Evolutionary conservation across 1,140 invertebrate genomes (phyloP).

Genomic region (Tetragonula clypearis): DNA sequence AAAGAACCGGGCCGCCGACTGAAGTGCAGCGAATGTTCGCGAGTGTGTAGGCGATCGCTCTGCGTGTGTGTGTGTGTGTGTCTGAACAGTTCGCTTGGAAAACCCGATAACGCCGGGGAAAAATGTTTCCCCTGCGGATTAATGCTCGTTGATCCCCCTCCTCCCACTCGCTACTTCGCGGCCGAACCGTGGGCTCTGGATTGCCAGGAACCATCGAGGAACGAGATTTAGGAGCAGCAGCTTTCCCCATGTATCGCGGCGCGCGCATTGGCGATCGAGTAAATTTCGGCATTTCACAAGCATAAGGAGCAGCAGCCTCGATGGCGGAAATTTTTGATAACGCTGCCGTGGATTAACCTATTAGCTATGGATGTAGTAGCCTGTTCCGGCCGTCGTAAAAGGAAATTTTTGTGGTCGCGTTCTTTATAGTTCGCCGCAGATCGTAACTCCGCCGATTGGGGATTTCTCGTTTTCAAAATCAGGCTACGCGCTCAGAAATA

Average conservation of each 20-base stretch:
- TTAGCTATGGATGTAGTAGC: background rate
- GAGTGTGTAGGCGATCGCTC: background rate
- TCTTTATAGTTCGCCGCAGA: background rate
- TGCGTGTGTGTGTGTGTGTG: background rate
- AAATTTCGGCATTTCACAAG: too few species aligned
- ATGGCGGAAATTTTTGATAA: background rate
- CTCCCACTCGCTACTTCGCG: background rate
- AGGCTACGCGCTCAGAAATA: background rate
- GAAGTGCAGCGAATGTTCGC: too few species aligned
- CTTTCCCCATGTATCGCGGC: background rate
- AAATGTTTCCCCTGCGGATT: constrained; percentile 41
- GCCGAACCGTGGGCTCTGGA: background rate
- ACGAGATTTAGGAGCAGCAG: constrained; percentile 19
- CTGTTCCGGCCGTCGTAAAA: background rate
- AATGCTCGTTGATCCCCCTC: constrained; percentile 29
- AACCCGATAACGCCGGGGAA: constrained; percentile 33
- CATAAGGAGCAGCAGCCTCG: background rate
- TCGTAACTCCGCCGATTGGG: background rate
- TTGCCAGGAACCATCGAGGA: background rate
- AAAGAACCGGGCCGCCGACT: background rate
- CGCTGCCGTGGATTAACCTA: background rate
- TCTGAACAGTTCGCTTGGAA: constrained; percentile 36
- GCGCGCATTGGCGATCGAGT: background rate
- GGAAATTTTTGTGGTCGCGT: background rate
- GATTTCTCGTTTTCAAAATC: background rate